Conservation (phyloP, 2,888 invertebrate species). For the Azorinus chamasolen region DNA sequence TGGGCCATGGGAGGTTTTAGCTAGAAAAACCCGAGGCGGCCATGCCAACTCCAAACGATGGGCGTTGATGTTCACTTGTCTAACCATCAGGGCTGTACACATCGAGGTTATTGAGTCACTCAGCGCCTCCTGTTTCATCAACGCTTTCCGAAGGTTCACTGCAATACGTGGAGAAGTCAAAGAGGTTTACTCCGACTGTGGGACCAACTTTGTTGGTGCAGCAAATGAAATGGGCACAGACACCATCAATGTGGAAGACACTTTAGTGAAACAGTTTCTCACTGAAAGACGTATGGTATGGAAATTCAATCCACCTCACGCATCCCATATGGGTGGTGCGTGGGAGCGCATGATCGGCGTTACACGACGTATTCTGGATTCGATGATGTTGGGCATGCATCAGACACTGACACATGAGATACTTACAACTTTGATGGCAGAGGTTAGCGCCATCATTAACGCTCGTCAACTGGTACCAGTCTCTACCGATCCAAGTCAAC, state of each 20-base stretch:
- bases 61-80: constrained; percentile 59
- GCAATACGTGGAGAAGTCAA: constrained; percentile 33
- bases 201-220: constrained; percentile 27
- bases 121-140: constrained; percentile 46
- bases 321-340: constrained; percentile 51
- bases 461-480: constrained; percentile 47
- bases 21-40: constrained; percentile 44
- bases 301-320: constrained; percentile 25
- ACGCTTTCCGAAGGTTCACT: constrained; percentile 12
- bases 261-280: neutral
- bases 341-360: constrained; percentile 47
- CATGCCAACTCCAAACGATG: constrained; percentile 49
- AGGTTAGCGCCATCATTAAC: constrained; percentile 55
- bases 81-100: constrained; percentile 47
- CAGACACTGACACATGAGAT: constrained; percentile 51
- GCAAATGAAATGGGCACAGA: constrained; percentile 2
- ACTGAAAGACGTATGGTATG: neutral
- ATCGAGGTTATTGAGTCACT: constrained; percentile 55
- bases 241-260: constrained; percentile 25
- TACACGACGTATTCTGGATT: constrained; percentile 33
- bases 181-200: constrained; percentile 12
- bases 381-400: constrained; percentile 30
- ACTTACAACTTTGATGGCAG: constrained; percentile 52
- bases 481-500: constrained; percentile 51
- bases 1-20: constrained; percentile 44